These are phyloP conservation scores for Steinernema hermaphroditum DNA, from an alignment of 2,888 invertebrate species.

Conservation along the genomic window DNA sequence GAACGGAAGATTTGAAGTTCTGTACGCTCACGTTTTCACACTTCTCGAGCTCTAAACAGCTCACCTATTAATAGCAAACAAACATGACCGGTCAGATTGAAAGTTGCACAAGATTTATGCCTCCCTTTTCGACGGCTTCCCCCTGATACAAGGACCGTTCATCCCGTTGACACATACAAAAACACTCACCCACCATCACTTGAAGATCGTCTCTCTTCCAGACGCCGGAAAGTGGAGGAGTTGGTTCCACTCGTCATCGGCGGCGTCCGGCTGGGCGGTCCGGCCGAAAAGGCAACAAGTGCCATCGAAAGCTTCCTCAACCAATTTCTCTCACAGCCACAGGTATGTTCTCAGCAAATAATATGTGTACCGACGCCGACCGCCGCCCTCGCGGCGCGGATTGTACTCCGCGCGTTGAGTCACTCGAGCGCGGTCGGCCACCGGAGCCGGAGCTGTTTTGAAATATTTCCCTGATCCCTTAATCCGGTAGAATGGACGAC, in stretches of 20 bases:
- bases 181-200: no score
- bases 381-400: background rate
- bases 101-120: no score
- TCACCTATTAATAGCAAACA: no score
- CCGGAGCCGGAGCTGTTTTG: background rate
- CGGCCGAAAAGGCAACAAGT: conserved; percentile 76
- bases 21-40: no score
- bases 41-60: no score
- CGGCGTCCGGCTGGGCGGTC: conserved; percentile 71
- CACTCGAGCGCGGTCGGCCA: background rate
- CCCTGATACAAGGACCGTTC: no score
- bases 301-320: conserved; percentile 85
- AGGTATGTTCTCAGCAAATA: conserved; percentile 38
- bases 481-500: conserved; percentile 6
- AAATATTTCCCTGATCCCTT: background rate
- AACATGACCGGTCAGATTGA: no score
- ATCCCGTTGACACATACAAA: no score
- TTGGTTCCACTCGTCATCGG: conserved; percentile 26
- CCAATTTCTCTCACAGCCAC: conserved; percentile 86
- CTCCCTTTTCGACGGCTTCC: no score
- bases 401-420: background rate
- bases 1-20: no score
- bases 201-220: background rate
- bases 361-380: conserved; percentile 3
- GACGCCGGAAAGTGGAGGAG: conserved; percentile 25